These are phyloP conservation scores for Chelon auratus DNA, from an alignment of 2,797 vertebrate genomes.

Conservation along the genomic window DNA sequence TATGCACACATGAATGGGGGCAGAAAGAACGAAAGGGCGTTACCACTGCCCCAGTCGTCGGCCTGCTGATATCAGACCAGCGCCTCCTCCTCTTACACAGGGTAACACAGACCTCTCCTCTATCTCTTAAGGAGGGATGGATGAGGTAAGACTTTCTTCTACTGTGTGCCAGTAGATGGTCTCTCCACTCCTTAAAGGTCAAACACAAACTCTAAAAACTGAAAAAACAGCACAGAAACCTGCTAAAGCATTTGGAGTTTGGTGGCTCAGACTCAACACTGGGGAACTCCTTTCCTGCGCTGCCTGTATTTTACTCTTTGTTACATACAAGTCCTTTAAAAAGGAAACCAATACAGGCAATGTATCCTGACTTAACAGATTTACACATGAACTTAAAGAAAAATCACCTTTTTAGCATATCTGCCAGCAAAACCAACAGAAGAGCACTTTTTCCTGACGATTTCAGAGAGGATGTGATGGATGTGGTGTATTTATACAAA, in stretches of 20 bases:
- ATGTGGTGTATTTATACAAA: slow-evolving; percentile 79
- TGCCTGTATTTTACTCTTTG: slow-evolving; percentile 79
- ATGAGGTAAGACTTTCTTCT: slow-evolving; percentile 81
- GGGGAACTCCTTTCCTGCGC: slow-evolving; percentile 83
- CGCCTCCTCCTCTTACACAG: slow-evolving; percentile 72
- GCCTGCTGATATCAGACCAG: slow-evolving; percentile 92
- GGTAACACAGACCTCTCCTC: slow-evolving; percentile 75
- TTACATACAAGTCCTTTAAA: slow-evolving; percentile 65
- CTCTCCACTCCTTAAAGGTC: slow-evolving; percentile 73
- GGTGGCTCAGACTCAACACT: slow-evolving; percentile 70
- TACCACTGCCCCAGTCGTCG: slow-evolving; percentile 97
- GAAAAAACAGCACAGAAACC: slow-evolving; percentile 73
- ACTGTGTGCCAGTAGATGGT: slow-evolving; percentile 89
- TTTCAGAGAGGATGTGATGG: slow-evolving; percentile 75
- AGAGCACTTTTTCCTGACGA: slow-evolving; percentile 87
- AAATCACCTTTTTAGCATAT: slow-evolving; percentile 79
- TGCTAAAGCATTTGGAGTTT: slow-evolving; percentile 83
- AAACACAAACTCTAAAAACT: slow-evolving; percentile 52
- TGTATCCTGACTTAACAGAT: slow-evolving; percentile 70
- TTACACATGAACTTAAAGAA: slow-evolving; percentile 61
- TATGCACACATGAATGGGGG: slow-evolving; percentile 99
- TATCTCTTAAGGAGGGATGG: slow-evolving; percentile 61
- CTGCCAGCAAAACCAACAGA: slow-evolving; percentile 88
- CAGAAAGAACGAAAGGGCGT: slow-evolving; percentile 93
- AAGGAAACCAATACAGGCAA: slow-evolving; percentile 64